A percentile compares a stretch with the other conserved stretches of the same genome.
Evolutionary conservation across 2,113 vertebrate species (phyloP).

Genomic region (Ciconia boyciana): DNA sequence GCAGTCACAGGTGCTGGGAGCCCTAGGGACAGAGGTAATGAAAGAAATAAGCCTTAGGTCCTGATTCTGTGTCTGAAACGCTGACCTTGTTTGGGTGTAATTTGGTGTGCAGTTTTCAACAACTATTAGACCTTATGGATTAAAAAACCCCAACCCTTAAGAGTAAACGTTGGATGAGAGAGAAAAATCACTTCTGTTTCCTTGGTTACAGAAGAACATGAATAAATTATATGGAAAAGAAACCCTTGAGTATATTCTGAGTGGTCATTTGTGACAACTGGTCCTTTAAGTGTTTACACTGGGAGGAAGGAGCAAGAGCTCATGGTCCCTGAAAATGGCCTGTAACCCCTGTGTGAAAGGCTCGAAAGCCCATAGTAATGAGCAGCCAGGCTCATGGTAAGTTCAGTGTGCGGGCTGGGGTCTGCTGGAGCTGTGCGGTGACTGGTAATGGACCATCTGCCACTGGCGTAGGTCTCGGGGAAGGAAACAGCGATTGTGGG

Average conservation of each 20-base stretch:
- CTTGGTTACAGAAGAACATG: constrained; percentile 55
- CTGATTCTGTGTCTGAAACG: background rate
- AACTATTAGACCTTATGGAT: background rate
- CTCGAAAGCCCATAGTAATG: rapidly evolving
- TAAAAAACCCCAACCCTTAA: background rate
- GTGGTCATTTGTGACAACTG: constrained; percentile 16
- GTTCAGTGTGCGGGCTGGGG: background rate
- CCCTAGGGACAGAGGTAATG: no score
- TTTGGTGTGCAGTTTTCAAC: background rate
- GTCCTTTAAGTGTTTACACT: background rate
- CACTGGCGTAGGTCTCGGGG: background rate
- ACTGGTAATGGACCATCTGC: rapidly evolving
- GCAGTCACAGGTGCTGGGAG: background rate
- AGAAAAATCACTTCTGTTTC: constrained; percentile 34
- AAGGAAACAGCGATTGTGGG: background rate
- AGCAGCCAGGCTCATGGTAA: rapidly evolving
- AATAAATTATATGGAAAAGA: constrained; percentile 35
- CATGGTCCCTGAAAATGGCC: background rate
- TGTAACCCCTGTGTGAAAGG: rapidly evolving
- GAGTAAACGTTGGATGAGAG: background rate
- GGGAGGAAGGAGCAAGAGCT: background rate
- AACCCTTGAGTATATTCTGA: background rate
- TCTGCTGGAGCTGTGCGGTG: background rate
- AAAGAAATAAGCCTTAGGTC: background rate
- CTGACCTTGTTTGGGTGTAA: background rate